Evolutionary conservation across 2,888 invertebrate species (phyloP), one percentile per base, ranked within the genome.

Genomic region (Carterocephalus palaemon): DNA sequence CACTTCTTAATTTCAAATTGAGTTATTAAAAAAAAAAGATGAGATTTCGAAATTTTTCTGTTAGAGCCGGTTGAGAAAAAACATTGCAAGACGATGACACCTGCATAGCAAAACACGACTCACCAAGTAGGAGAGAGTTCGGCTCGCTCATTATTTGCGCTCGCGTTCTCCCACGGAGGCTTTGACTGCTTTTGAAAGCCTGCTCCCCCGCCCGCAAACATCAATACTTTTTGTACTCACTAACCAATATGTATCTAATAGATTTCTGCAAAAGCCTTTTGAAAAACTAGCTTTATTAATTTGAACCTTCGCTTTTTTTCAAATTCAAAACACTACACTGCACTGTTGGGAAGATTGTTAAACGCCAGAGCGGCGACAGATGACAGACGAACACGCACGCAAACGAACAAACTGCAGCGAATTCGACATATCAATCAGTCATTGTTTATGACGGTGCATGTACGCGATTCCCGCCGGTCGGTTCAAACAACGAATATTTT

Each of bases 191-290:
- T 83, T 51, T 83, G 83, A 49, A 83, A 82, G 4, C 82, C 83
- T 5, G 83, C 82, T 15, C 82, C 83, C 4, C 82, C 82, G 2
- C 83, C 82, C 55, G 83, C 83, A 49, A 84, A 83, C 84, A 84
- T 84, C 53, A 62, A 64, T 52, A 43, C 54, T 15, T 49, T 39
- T 20, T 52, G n/a, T 9, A 16, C 12, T 37, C 20, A 42, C 33
- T 29, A 10, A 34, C 20, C 41, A 52, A 48, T 29, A n/a, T 33
- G 36, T 23, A 24, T 31, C 28, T n/a, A n/a, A n/a, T n/a, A n/a
- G 26, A 40, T 39, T 46, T 42, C 40, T 45, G 26, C 34, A 33
- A 39, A 10, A 4, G 33, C 26, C 26, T 17, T 29, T 23, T 17
- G 6, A 37, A 47, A 47, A 40, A 3, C 5, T 4, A 7, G 4